Percentiles rank a stretch among this genome's conserved stretches.
phyloP scores from a whole-genome alignment of 2,888 invertebrate species.

The Cremastinae sp. region DNA sequence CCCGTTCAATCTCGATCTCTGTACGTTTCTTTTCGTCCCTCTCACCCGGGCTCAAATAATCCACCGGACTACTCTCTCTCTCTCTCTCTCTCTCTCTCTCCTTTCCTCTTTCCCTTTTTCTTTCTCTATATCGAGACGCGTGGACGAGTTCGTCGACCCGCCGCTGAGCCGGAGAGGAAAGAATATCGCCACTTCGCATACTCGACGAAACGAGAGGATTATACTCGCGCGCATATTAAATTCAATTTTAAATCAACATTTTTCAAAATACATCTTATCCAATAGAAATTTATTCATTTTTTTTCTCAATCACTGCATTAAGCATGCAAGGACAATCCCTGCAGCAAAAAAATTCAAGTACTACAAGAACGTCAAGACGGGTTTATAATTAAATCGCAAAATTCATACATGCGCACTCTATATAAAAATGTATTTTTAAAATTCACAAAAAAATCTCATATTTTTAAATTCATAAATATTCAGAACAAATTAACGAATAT shows the following conservation, averaged over 20 bases:
- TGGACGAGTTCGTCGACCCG: constrained; percentile 51
- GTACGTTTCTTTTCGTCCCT: constrained; percentile 4
- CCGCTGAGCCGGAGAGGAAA: constrained; percentile 39
- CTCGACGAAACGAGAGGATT: constrained; percentile 38
- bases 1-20: constrained; percentile 37
- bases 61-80: constrained; percentile 32
- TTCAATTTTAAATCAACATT: not conserved
- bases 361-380: too few relatives aligned
- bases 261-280: too few relatives aligned
- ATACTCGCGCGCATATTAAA: constrained; percentile 20
- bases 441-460: too few relatives aligned
- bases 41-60: constrained; percentile 39
- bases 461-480: too few relatives aligned
- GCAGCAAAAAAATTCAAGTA: too few relatives aligned
- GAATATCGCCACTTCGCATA: constrained; percentile 41
- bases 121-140: constrained; percentile 35
- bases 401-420: too few relatives aligned
- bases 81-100: constrained; percentile 14
- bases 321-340: too few relatives aligned
- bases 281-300: not conserved
- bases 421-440: too few relatives aligned
- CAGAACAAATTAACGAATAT: too few relatives aligned
- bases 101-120: constrained; percentile 1
- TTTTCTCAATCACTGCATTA: too few relatives aligned
- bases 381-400: too few relatives aligned